These are phyloP conservation scores for Gorilla gorilla DNA, from an alignment of 2,113 vertebrate genomes.

Conservation along the genomic window DNA sequence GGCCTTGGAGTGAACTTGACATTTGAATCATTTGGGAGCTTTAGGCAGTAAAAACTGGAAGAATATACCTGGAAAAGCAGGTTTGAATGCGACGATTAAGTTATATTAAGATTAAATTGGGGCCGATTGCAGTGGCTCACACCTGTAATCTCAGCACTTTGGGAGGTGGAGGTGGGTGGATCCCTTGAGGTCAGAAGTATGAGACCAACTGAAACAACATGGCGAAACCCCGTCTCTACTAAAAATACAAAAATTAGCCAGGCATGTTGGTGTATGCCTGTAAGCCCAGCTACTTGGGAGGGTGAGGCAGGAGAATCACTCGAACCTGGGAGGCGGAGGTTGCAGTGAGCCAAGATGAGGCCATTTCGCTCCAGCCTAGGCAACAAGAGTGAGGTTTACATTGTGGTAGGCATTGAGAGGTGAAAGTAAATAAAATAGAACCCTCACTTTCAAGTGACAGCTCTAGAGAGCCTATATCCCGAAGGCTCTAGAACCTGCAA, in stretches of 20 bases:
- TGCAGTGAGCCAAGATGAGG: too few species aligned
- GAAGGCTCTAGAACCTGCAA: background rate
- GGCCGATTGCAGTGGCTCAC: rapidly evolving
- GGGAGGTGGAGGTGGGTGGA: too few species aligned
- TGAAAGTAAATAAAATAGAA: background rate
- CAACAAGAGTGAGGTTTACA: background rate
- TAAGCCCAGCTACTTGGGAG: too few species aligned
- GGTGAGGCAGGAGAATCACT: too few species aligned
- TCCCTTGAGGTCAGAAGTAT: too few species aligned
- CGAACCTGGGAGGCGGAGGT: too few species aligned
- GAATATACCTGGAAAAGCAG: background rate
- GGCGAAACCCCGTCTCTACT: too few species aligned
- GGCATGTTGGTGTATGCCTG: too few species aligned
- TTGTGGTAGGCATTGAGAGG: background rate
- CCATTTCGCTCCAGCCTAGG: too few species aligned
- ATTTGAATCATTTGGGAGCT: background rate
- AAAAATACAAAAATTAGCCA: too few species aligned
- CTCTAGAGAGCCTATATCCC: background rate
- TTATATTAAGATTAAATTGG: background rate
- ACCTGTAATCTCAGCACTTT: too few species aligned
- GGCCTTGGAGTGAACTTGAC: background rate
- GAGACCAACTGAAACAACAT: too few species aligned
- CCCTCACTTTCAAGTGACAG: background rate
- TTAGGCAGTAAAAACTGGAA: background rate
- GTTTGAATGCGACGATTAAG: background rate